These are phyloP conservation scores for Dione vanillae DNA, from an alignment of 2,888 invertebrate species.

Conservation along the genomic window DNA sequence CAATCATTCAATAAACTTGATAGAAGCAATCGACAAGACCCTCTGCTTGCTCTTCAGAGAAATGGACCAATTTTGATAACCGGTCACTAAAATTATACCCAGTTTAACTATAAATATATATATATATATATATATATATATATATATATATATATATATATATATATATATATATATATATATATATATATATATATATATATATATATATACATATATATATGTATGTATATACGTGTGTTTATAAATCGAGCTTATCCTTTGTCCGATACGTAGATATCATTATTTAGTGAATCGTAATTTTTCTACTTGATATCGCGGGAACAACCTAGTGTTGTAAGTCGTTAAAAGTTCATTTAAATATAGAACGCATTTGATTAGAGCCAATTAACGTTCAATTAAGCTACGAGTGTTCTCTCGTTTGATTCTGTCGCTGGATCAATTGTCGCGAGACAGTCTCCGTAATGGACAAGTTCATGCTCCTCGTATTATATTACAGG, in stretches of 20 bases:
- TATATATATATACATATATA: too few species aligned
- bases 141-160: too few species aligned
- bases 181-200: too few species aligned
- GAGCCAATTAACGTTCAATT: conserved; percentile 81
- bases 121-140: too few species aligned
- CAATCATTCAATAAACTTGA: conserved; percentile 83
- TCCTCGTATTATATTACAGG: conserved; percentile 57
- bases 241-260: conserved; percentile 2
- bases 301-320: conserved; percentile 35
- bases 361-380: conserved; percentile 83
- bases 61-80: conserved; percentile 67
- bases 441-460: conserved; percentile 70
- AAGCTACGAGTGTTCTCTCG: conserved; percentile 69
- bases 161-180: too few species aligned
- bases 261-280: neutral
- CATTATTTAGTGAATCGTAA: conserved; percentile 23
- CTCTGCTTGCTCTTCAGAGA: conserved; percentile 75
- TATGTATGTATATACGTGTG: too few species aligned
- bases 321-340: conserved; percentile 53
- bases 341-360: conserved; percentile 80
- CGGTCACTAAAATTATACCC: conserved; percentile 38
- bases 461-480: conserved; percentile 65
- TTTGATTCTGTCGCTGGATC: conserved; percentile 66
- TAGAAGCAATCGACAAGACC: conserved; percentile 80
- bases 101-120: conserved; percentile 19